phyloP scores from a whole-genome alignment of 2,113 vertebrate genomes.

The Equus przewalskii region DNA sequence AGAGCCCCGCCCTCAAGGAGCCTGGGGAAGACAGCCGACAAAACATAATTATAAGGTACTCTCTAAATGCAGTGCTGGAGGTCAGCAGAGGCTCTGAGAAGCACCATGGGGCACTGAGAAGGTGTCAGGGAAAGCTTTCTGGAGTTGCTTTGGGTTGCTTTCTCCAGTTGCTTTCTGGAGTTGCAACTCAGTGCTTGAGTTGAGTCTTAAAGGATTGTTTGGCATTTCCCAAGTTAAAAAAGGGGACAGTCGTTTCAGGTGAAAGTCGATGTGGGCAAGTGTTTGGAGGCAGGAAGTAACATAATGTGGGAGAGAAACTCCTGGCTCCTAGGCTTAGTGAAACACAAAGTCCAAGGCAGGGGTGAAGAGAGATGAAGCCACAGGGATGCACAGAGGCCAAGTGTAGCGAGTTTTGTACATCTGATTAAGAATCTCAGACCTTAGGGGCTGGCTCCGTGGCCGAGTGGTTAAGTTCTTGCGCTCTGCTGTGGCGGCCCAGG shows the following conservation, averaged over 20 bases:
- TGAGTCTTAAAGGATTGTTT: not conserved
- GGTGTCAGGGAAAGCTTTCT: not conserved
- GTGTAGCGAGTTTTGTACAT: fast-evolving
- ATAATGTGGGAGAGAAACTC: not conserved
- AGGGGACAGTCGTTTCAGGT: not conserved
- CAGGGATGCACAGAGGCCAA: not conserved
- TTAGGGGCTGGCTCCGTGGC: not conserved
- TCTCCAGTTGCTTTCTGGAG: too few relatives aligned
- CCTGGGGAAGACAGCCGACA: not conserved
- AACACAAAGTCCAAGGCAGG: not conserved
- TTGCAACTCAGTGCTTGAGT: not conserved
- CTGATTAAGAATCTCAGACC: not conserved
- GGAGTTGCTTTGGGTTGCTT: not conserved
- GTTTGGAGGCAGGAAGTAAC: not conserved
- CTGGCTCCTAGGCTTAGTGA: not conserved
- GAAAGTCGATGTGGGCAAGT: not conserved
- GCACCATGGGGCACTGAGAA: too few relatives aligned
- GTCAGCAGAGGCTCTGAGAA: not conserved
- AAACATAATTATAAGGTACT: not conserved
- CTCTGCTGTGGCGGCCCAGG: too few relatives aligned
- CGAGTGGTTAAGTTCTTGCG: too few relatives aligned
- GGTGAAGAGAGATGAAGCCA: not conserved
- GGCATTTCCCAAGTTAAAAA: not conserved
- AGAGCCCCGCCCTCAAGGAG: not conserved
- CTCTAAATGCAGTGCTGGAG: not conserved